Evolutionary conservation across 2,113 vertebrate species (phyloP), one percentile per base, ranked within the genome.

Genomic region (Hemichromis elongatus): DNA sequence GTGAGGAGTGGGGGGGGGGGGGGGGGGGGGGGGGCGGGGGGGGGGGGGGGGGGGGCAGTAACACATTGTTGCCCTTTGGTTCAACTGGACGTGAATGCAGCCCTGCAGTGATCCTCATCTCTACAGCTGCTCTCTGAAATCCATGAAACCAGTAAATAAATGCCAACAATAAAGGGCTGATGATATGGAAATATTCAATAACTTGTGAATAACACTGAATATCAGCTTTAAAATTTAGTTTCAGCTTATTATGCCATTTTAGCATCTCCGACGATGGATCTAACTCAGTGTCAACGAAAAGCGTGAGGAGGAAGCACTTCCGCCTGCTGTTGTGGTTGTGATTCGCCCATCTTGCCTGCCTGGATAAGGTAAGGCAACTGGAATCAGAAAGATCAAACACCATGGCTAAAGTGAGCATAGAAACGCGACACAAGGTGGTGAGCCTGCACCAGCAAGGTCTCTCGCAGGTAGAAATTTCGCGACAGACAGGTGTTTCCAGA

Each of bases 401-500:
- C 5, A 80, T 80, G 78, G 78, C 55, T 11, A 59, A 45, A 30
- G 55, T 80, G 37, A 59, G 78, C 26, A 47, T 59, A 47, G 55
- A 59, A 45, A 80, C 26, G 8, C 37, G 78, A 28, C 55, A 45
- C 21, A 57, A 47, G 21, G 78, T 80, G 54, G 78, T 80, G 54
- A 80, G 24, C 40, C 56, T 61, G 24, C 57, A 26, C 10, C 79
- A 80, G 26, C 79, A 80, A 18, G 79, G 79, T 35, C 79, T 80
- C 21, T 75, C 54, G n/a, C 59, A 81, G 79, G 61, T 37, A 53
- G 61, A 85, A n/a, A 88, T 88, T 35, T 85, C 73, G 12, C 45
- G 50, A 4, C 50, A 77, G 66, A 83, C 77, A 37, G 63, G 55
- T 52, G 61, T 89, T 55, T 89, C 84, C 40, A 89, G 57, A 83